Evolutionary conservation across 1,140 invertebrate genomes (phyloP), one percentile per base, ranked within the genome.

Genomic region (Alviniconcha marisindica): DNA sequence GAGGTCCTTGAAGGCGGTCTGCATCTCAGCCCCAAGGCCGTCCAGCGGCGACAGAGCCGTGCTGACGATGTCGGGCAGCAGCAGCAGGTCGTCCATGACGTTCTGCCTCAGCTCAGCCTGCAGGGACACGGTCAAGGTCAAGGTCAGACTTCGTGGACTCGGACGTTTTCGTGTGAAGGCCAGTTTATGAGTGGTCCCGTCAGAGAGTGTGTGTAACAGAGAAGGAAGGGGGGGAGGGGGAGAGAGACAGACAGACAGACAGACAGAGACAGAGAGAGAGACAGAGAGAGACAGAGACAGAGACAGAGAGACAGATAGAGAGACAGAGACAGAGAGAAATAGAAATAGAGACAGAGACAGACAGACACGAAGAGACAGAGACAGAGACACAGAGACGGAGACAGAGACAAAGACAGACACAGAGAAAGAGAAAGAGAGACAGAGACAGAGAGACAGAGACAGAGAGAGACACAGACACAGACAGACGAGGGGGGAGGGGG

Each of bases 1-100:
- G 12, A 89, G 77, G 10, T 38, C 63, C 21, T 40, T 51, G 66
- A 86, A 89, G 38, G 83, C n/a, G 18, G 78, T 60, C 28, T 85
- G 38, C 63, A 89, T 85, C 14, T 69, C 33, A 38, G 84, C 85
- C 15, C 84, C 84, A 21, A 89, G 77, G 28, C 76, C 33, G 1
- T 36, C 28, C 77, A 79, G n/a, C 0, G 24, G 40, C 7, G 21
- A 18, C 31, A 77, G 31, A 24, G 5, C n/a, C n/a, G n/a, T 63
- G 2, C 51, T 63, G 21, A 86, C 73, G 36, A 63, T 73, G 7
- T 77, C 44, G 38, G 87, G 86, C 21, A 86, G 84, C 44, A 77
- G 77, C 44, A 83, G 28, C 4, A 87, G 56, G 18, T 86, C 84
- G 24, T 85, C 51, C 24, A 83, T 81, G 28, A 87, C 79, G 2